Base-by-base conservation (phyloP, 2,113 vertebrate genomes). In the Collichthys lucidus region DNA sequence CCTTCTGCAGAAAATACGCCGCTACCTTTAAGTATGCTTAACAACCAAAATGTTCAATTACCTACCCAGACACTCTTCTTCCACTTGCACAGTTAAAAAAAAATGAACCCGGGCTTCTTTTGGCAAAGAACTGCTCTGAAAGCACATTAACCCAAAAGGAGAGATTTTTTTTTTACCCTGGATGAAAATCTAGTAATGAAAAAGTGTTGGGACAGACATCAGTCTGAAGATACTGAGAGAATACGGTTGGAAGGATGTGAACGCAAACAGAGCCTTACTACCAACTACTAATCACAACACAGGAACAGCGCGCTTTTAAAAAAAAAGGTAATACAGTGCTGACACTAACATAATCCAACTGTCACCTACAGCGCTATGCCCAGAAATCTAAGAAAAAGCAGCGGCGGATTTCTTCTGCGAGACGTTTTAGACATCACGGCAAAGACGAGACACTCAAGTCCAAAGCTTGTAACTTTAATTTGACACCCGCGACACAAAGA, bases 41-140 rank as follows among this genome's bases (percentile, higher is more conserved):
- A 81, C 46, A 63, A 65, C 35, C 7, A 40, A 71, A 74, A 59
- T 69, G 44, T 64, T 60, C 61, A 53, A 79, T 80, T 86, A 79
- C 52, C 40, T 35, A 61, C 40, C 63, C 31, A 71, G 80, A 47
- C 52, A 63, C 24, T 59, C 68, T 50, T 62, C 55, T 46, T 57
- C 35, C 40, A 79, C 53, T 75, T 9, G 26, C 24, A 66, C 74
- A 61, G 35, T 49, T 29, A 77, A 11, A 35, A 26, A 35, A 35
- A 46, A 20, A 20, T 11, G 29, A 26, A 52, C 7, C 20, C 14
- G 9, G 10, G 11, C 59, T 55, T 66, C 26, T 72, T 64, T 40
- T 15, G 44, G 35, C 47, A 76, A 29, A 47, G 44, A 61, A 5
- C n/a, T 50, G 35, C 75, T 69, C 42, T 53, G 46, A 79, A 67